Percentiles rank a stretch among this genome's conserved stretches.
Conservation (phyloP, 2,888 invertebrate genomes). For the Baronia brevicornis region DNA sequence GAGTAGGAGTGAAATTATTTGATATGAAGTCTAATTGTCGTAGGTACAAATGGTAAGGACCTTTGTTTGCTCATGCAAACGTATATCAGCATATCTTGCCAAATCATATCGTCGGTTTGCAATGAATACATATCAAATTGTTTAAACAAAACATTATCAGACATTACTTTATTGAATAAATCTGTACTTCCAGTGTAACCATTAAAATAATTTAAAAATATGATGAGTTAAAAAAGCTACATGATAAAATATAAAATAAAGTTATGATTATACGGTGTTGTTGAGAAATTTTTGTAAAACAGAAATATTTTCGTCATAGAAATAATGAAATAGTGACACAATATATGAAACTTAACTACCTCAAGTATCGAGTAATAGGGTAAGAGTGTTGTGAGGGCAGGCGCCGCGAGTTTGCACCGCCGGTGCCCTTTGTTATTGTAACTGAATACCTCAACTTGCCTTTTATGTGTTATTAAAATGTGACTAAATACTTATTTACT, state of each 20-base stretch:
- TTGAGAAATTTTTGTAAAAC: slow-evolving; percentile 55
- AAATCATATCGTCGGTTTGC: slow-evolving; percentile 13
- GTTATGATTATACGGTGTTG: slow-evolving; percentile 46
- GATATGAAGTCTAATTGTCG: slow-evolving; percentile 5
- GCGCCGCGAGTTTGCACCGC: slow-evolving; percentile 24
- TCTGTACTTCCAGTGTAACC: too few relatives aligned
- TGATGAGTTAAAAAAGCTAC: slow-evolving; percentile 31
- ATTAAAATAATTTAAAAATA: too few relatives aligned
- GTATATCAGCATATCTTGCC: slow-evolving; percentile 15
- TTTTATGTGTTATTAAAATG: slow-evolving; percentile 41
- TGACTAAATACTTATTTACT: slow-evolving; percentile 30
- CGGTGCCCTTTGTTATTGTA: slow-evolving; percentile 18
- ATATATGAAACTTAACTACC: slow-evolving; percentile 67
- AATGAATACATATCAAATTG: slow-evolving; percentile 13
- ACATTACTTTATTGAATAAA: too few relatives aligned
- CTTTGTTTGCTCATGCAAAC: slow-evolving; percentile 8
- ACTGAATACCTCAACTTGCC: slow-evolving; percentile 42
- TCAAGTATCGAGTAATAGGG: slow-evolving; percentile 63
- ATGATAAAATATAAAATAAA: slow-evolving; percentile 34
- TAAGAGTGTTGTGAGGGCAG: slow-evolving; percentile 44
- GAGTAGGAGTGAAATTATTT: slow-evolving; percentile 8
- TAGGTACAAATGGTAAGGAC: slow-evolving; percentile 7
- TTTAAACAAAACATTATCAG: too few relatives aligned
- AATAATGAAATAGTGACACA: slow-evolving; percentile 54
- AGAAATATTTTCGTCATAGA: slow-evolving; percentile 57